Base-by-base conservation (phyloP, 2,888 invertebrate genomes). In the Palloptera scutellata region DNA sequence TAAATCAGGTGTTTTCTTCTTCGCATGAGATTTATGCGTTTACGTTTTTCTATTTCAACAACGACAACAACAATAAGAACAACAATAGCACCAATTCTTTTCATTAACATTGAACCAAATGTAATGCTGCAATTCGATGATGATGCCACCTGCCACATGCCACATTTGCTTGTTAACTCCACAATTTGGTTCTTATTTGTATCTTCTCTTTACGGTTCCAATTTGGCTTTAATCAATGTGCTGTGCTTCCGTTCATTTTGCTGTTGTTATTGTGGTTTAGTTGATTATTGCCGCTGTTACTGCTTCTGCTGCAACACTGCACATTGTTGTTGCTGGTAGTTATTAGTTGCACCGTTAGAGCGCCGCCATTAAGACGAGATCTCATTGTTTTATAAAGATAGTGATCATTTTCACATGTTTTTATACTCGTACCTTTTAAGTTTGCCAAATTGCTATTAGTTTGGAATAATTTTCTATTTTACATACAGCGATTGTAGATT, bases 181-280 rank as follows among this genome's bases (percentile, higher is more conserved):
- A 64, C 66, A 62, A 66, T 41, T 48, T 61, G 62, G 65, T 61
- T 64, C 17, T 40, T 61, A 64, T 54, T n/a, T n/a, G 57, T 15
- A 40, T 53, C 15, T 11, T 19, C 9, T 13, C 55, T 55, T 55
- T 20, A 19, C 20, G 15, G 17, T 69, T 65, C 67, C 67, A 64
- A 68, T 55, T 42, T 42, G 41, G 42, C 43, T 66, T 64, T 65
- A 71, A 53, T 71, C 70, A 73, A 73, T 72, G 72, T 73, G 68
- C 70, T 72, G 72, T 72, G 64, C 67, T 72, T 74, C 72, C 73
- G 74, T 67, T 73, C 57, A 11, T 53, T 53, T 53, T 48, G 10
- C 15, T 13, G 48, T 48, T n/a, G 10, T 48, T 4, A 15, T 15
- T 48, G 48, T 15, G 45, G 45, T 45, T 45, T 45, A n/a, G 13